Percentiles rank a stretch among this genome's conserved stretches.
These are phyloP conservation scores for Ochropleura leucogaster DNA, from an alignment of 2,888 invertebrate species.

Conservation along the genomic window DNA sequence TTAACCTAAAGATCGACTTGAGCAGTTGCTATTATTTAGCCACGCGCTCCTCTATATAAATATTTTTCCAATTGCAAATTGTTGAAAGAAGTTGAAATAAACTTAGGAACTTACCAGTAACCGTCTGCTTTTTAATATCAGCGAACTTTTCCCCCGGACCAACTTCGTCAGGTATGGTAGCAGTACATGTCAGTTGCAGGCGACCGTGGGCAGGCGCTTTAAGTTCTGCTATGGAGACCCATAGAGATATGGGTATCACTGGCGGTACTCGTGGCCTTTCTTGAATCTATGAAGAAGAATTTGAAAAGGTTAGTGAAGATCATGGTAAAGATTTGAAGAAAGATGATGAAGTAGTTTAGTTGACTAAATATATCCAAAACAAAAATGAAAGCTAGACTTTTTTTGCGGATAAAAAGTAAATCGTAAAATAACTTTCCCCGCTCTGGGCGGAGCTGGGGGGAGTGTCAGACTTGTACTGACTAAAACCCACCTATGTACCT, in stretches of 20 bases:
- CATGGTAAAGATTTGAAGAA: background rate
- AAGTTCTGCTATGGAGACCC: constrained; percentile 93
- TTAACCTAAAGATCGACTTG: too few species aligned
- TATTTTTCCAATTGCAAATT: too few species aligned
- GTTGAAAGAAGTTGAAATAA: background rate
- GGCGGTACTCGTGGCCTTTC: constrained; percentile 82
- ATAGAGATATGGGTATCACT: constrained; percentile 92
- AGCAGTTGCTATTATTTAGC: too few species aligned
- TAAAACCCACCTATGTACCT: too few species aligned
- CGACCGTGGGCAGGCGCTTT: constrained; percentile 93
- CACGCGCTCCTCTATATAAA: too few species aligned
- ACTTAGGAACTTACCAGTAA: constrained; percentile 90
- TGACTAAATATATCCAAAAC: too few species aligned
- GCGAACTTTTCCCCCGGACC: constrained; percentile 93
- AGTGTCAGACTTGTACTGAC: too few species aligned
- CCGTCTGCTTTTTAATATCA: constrained; percentile 93
- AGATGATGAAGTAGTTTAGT: background rate
- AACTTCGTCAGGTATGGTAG: constrained; percentile 94
- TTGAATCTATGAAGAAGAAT: constrained; percentile 76
- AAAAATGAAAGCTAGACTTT: too few species aligned
- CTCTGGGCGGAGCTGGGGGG: too few species aligned
- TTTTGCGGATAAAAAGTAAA: too few species aligned
- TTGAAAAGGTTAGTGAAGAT: background rate
- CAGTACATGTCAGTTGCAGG: constrained; percentile 93
- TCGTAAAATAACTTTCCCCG: too few species aligned